These are phyloP conservation scores for Loris lydekkerianus DNA, from an alignment of 2,797 vertebrate genomes.

Conservation along the genomic window DNA sequence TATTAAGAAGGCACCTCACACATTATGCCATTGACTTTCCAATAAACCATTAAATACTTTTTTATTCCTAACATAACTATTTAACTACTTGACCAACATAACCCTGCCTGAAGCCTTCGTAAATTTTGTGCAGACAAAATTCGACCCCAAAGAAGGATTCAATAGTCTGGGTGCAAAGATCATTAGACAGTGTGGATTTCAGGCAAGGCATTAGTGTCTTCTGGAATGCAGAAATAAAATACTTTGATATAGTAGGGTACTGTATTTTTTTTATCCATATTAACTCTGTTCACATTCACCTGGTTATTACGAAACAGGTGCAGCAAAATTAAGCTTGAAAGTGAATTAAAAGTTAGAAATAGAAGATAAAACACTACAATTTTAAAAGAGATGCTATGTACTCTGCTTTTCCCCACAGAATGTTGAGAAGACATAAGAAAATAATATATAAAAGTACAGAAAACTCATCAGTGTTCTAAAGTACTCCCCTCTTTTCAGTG, in stretches of 20 bases:
- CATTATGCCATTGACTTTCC: constrained; percentile 83
- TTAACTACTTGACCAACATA: constrained; percentile 78
- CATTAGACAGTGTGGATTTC: not conserved
- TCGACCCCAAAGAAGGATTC: constrained; percentile 49
- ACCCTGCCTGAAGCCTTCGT: constrained; percentile 65
- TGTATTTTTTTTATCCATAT: not conserved
- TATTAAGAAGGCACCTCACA: constrained; percentile 79
- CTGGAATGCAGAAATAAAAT: constrained; percentile 37
- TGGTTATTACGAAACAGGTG: not conserved
- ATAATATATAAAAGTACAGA: not conserved
- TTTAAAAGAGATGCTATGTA: not conserved
- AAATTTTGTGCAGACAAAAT: constrained; percentile 70
- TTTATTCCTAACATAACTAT: constrained; percentile 79
- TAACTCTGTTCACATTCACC: not conserved
- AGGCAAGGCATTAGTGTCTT: constrained; percentile 41
- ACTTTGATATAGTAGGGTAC: not conserved
- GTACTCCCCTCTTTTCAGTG: not conserved
- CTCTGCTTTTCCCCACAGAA: not conserved
- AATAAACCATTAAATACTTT: constrained; percentile 83
- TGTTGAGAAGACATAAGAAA: not conserved
- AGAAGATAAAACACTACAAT: not conserved
- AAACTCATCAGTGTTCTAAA: not conserved
- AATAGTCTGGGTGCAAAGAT: constrained; percentile 51
- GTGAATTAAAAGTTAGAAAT: not conserved
- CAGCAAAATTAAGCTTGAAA: not conserved